Evolutionary conservation across 2,888 invertebrate genomes (phyloP).

Genomic region (Stenolophus ochropezus): DNA sequence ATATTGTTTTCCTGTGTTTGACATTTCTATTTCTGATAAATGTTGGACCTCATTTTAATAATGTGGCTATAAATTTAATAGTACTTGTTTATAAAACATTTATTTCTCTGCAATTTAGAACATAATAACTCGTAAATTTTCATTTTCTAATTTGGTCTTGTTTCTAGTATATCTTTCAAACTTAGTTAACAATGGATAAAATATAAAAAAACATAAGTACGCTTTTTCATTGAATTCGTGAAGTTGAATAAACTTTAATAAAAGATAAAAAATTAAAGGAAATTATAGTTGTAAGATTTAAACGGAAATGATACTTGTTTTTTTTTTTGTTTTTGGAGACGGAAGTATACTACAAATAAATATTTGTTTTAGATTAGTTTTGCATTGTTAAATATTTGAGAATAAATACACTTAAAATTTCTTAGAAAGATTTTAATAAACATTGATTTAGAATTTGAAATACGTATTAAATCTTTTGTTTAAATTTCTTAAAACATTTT

Average conservation of each 20-base stretch:
- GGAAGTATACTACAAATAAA: neutral
- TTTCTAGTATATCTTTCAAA: neutral
- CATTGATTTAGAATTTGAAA: neutral
- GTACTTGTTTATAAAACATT: constrained; percentile 16
- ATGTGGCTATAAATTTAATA: constrained; percentile 22
- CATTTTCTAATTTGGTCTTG: too few species aligned
- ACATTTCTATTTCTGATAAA: neutral
- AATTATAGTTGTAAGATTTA: neutral
- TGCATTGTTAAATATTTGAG: neutral
- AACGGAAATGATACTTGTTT: neutral
- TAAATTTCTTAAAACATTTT: too few species aligned
- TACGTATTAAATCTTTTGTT: neutral
- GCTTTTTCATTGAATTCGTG: neutral
- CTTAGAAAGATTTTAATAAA: neutral
- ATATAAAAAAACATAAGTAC: neutral
- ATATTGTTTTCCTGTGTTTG: constrained; percentile 1
- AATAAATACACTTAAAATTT: neutral
- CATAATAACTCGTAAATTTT: neutral
- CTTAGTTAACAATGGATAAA: neutral
- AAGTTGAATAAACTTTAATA: neutral
- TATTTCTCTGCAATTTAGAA: neutral
- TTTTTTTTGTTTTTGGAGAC: neutral
- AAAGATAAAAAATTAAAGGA: neutral
- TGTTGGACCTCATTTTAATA: constrained; percentile 10
- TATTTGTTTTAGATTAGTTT: neutral